A percentile compares a stretch with the other conserved stretches of the same genome.
Evolutionary conservation across 2,797 vertebrate genomes (phyloP).

Genomic region (Acropternis orthonyx): DNA sequence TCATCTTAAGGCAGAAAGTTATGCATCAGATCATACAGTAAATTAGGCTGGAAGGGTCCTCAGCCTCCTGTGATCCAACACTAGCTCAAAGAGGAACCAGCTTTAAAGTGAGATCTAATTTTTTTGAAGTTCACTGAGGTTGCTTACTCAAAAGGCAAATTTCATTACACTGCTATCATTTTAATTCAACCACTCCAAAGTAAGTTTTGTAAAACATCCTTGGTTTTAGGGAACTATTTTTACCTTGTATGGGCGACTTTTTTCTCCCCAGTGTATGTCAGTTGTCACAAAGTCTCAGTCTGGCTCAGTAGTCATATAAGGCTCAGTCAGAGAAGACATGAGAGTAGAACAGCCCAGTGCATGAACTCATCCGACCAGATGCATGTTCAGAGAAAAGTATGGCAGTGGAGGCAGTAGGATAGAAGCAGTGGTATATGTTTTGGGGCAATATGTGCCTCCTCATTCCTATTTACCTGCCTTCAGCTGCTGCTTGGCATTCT

Average conservation of each 20-base stretch:
- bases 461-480: neutral
- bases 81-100: neutral
- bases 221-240: neutral
- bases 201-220: neutral
- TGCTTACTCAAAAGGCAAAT: neutral
- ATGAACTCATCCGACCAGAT: neutral
- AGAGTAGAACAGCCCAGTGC: neutral
- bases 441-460: neutral
- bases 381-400: neutral
- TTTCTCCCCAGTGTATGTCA: rapidly evolving
- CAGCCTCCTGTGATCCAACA: neutral
- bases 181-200: neutral
- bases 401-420: neutral
- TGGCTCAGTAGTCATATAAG: neutral
- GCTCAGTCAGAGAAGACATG: neutral
- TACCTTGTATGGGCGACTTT: neutral
- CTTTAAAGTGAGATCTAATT: neutral
- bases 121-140: neutral
- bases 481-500: neutral
- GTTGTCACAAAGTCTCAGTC: neutral
- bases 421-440: neutral
- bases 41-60: neutral
- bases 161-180: neutral
- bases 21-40: neutral
- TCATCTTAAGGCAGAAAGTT: neutral